Base-by-base conservation (phyloP, 1,140 invertebrate species). In the Hylaeus volcanicus region DNA sequence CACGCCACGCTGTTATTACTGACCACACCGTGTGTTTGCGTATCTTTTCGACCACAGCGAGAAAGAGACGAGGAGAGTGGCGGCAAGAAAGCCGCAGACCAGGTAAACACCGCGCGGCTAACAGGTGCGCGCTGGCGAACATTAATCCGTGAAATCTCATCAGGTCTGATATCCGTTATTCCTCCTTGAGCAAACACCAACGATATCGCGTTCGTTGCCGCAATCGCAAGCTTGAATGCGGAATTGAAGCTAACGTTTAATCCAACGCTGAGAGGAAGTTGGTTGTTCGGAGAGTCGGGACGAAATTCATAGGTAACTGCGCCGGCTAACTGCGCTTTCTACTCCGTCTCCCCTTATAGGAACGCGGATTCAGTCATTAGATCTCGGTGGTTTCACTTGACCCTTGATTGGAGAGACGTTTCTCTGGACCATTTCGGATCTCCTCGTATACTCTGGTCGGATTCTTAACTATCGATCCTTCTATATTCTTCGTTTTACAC, bases 1-100 rank as follows among this genome's bases (percentile, higher is more conserved):
- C 91, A 90, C 86, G 89, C 88, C 86, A 89, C 81, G 75, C 84
- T 90, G 88, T 90, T 91, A 91, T 90, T 90, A 89, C 76, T 73
- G 80, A 76, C 77, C 71, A 70, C 55, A 63, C 77, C 65, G 60
- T 74, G 64, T 75, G 82, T 79, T 78, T 26, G 64, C 56, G 45
- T 71, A 74, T 79, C 68, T 74, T 82, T 84, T 74, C 72, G 51
- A 72, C 41, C 69, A 58, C 45, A 41, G 37, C 48, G 14, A 51
- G 53, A n/a, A 0, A 9, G 51, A 51, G 51, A 45, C 43, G 5
- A 2, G 2, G 64, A 26, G 53, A 53, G 39, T 15, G 14, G 71
- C 58, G 11, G 58, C 43, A 68, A 65, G 51, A 39, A 84, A 78
- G 68, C 81, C 56, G 74, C 73, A 63, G 63, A 37, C 64, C 55